Base-by-base conservation (phyloP, 2,888 invertebrate species). In the Dilophus febrilis region DNA sequence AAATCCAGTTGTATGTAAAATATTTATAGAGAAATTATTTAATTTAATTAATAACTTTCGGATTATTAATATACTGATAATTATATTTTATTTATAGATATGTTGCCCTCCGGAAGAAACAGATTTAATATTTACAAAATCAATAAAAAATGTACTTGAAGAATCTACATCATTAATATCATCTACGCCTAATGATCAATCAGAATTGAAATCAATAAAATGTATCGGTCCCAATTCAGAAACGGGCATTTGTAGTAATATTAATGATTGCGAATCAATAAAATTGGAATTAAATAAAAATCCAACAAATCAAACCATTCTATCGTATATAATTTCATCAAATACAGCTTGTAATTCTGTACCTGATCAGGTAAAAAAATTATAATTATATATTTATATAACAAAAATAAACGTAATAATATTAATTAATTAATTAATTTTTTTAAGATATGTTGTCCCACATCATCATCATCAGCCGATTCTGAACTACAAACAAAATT, bases 381-480 rank as follows among this genome's bases (percentile, higher is more conserved):
- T 85, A 85, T 48, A 85, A 85, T n/a, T n/a, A n/a, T n/a, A n/a
- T n/a, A n/a, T n/a, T n/a, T n/a, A 14, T 14, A 32, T 12, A 17
- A 4, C 14, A 32, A 7, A 32, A 14, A 32, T 4, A 32, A 32
- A n/a, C n/a, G n/a, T n/a, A n/a, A n/a, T n/a, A n/a, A n/a, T n/a
- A n/a, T n/a, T n/a, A n/a, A n/a, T n/a, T n/a, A n/a, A n/a, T n/a
- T n/a, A n/a, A n/a, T n/a, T n/a, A n/a, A n/a, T n/a, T n/a, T 17
- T 7, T 31, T 31, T 13, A n/a, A 34, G 14, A 6, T 17, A 16
- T 34, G 16, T 17, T 13, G 34, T 17, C 34, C 34, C 13, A 16
- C 17, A 4, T 11, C 8, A 16, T 7, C 14, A 34, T 34, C 34
- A 16, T 27, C 27, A 27, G n/a, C n/a, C n/a, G n/a, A n/a, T n/a